Evolutionary conservation across 2,113 vertebrate genomes (phyloP).

Genomic region (Porphyrio hochstetteri): DNA sequence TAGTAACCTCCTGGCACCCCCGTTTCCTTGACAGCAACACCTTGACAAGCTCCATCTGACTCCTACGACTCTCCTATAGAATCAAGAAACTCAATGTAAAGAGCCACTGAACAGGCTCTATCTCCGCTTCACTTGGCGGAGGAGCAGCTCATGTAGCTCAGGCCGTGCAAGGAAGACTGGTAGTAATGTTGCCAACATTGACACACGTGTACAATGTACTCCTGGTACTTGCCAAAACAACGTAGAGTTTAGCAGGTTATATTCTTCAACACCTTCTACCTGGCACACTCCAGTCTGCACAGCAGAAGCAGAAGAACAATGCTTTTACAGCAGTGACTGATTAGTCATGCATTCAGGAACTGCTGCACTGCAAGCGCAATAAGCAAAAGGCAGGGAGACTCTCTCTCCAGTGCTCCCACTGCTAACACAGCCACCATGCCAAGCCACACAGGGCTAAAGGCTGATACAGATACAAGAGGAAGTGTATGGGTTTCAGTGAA

Average conservation of each 20-base stretch:
- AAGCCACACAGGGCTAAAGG: neutral
- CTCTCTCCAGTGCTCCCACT: neutral
- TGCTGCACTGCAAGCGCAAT: neutral
- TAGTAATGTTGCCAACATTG: neutral
- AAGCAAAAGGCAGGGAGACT: neutral
- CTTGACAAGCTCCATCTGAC: neutral
- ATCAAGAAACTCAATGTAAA: neutral
- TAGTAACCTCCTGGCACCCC: neutral
- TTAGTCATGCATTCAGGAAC: neutral
- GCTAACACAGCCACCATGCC: neutral
- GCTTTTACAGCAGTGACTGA: neutral
- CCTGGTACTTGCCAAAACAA: neutral
- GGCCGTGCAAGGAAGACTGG: neutral
- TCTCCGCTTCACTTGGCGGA: neutral
- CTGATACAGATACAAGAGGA: neutral
- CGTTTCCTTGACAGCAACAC: neutral
- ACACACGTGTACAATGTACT: neutral
- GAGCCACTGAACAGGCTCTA: neutral
- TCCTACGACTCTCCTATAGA: neutral
- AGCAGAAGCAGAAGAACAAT: neutral
- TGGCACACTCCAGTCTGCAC: neutral
- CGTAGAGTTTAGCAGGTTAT: neutral
- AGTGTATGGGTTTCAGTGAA: neutral
- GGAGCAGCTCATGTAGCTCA: neutral
- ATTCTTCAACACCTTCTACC: neutral